These are phyloP conservation scores for Fukomys damarensis DNA, from an alignment of 2,113 vertebrate genomes.

Conservation along the genomic window DNA sequence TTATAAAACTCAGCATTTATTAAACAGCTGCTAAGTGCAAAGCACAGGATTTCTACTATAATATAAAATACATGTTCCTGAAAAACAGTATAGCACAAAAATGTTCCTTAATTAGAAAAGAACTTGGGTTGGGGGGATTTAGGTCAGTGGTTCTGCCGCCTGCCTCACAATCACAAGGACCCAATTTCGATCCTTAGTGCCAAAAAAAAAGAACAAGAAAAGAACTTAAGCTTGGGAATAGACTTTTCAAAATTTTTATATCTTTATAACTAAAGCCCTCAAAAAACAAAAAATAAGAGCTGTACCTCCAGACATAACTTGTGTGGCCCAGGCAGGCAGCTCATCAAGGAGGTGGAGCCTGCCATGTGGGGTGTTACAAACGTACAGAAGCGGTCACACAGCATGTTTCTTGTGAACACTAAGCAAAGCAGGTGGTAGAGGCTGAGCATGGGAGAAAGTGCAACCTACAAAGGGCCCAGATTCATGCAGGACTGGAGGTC, in stretches of 20 bases:
- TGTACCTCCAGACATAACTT: background rate
- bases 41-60: background rate
- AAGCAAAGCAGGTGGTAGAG: background rate
- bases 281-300: background rate
- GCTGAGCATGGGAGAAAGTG: background rate
- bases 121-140: background rate
- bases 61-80: background rate
- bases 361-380: background rate
- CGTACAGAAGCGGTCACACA: background rate
- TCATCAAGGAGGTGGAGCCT: background rate
- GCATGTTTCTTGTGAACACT: background rate
- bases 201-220: no score
- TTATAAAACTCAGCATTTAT: conserved; percentile 1
- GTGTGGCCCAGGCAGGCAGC: background rate
- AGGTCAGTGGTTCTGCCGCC: no score
- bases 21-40: background rate
- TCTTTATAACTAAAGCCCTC: conserved; percentile 31
- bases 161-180: no score
- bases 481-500: background rate
- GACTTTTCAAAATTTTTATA: background rate
- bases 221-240: background rate
- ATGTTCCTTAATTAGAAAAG: background rate
- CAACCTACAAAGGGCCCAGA: background rate
- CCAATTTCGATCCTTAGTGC: no score
- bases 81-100: background rate